Conservation (phyloP, 2,797 vertebrate species). For the Cyclura pinguis region DNA sequence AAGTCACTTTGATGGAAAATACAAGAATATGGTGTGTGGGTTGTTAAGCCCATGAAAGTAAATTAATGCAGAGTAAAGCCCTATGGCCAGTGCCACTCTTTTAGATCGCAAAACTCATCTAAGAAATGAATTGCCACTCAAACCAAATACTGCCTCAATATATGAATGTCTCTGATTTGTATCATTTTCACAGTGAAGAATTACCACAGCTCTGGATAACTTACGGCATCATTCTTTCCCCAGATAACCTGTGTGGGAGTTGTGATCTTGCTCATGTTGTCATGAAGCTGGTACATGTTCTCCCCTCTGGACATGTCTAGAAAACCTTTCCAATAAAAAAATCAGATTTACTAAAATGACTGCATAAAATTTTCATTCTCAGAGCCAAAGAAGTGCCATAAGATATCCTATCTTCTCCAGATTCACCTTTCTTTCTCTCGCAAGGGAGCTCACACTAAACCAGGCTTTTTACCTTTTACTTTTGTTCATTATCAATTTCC, state of each 20-base stretch:
- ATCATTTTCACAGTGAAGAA: no score
- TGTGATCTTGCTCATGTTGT: slow-evolving; percentile 89
- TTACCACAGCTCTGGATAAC: background rate
- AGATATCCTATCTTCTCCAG: no score
- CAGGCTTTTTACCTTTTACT: background rate
- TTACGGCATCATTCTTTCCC: slow-evolving; percentile 95
- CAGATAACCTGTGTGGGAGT: slow-evolving; percentile 91
- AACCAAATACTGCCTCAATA: background rate
- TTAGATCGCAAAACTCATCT: background rate
- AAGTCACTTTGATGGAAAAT: background rate
- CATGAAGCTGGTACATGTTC: slow-evolving; percentile 88
- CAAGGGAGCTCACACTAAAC: background rate
- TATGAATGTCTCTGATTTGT: background rate
- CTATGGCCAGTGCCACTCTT: background rate
- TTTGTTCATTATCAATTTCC: background rate
- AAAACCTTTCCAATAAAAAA: slow-evolving; percentile 83
- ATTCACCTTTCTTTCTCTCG: background rate
- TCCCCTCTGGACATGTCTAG: slow-evolving; percentile 85
- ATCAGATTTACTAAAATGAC: background rate
- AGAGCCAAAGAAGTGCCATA: background rate
- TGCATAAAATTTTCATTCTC: background rate
- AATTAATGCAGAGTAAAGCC: background rate
- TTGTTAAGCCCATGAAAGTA: background rate
- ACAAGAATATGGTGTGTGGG: background rate
- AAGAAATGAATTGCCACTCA: background rate